phyloP scores from a whole-genome alignment of 2,113 vertebrate genomes.

The Lutjanus erythropterus region DNA sequence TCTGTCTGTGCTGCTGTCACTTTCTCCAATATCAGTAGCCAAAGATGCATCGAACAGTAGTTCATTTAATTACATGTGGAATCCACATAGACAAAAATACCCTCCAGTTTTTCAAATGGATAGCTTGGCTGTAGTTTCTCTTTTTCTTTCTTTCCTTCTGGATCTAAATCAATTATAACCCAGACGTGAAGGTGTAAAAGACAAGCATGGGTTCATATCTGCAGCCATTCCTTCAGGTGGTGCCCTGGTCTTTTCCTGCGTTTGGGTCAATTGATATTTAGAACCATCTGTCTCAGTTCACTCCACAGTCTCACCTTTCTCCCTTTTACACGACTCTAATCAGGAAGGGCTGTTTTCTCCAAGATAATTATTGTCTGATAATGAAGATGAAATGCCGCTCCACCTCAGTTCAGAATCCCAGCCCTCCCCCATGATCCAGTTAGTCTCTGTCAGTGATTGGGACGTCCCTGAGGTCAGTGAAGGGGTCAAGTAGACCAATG shows the following conservation, averaged over 20 bases:
- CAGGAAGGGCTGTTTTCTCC: slow-evolving; percentile 34
- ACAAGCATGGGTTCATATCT: slow-evolving; percentile 45
- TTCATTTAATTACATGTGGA: slow-evolving; percentile 12
- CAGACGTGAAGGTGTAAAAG: background rate
- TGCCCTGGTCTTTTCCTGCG: background rate
- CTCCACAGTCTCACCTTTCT: slow-evolving; percentile 3
- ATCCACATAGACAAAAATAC: slow-evolving; percentile 24
- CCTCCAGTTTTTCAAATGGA: slow-evolving; percentile 57
- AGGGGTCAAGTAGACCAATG: background rate
- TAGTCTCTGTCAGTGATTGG: background rate
- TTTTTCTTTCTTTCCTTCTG: background rate
- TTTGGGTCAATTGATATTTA: slow-evolving; percentile 16
- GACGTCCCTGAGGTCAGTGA: background rate
- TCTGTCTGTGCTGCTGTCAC: background rate
- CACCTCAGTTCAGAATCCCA: slow-evolving; percentile 14
- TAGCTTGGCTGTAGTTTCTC: slow-evolving; percentile 22
- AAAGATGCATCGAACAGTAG: slow-evolving; percentile 1
- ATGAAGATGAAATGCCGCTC: slow-evolving; percentile 48
- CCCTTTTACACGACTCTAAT: slow-evolving; percentile 45
- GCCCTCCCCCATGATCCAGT: slow-evolving; percentile 20
- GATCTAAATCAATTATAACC: slow-evolving; percentile 12
- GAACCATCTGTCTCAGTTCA: slow-evolving; percentile 43
- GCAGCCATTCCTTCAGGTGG: slow-evolving; percentile 4
- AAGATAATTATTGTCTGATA: slow-evolving; percentile 59
- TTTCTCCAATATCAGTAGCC: slow-evolving; percentile 15